Conservation (phyloP, 2,888 invertebrate genomes). For the Sepiola atlantica region DNA sequence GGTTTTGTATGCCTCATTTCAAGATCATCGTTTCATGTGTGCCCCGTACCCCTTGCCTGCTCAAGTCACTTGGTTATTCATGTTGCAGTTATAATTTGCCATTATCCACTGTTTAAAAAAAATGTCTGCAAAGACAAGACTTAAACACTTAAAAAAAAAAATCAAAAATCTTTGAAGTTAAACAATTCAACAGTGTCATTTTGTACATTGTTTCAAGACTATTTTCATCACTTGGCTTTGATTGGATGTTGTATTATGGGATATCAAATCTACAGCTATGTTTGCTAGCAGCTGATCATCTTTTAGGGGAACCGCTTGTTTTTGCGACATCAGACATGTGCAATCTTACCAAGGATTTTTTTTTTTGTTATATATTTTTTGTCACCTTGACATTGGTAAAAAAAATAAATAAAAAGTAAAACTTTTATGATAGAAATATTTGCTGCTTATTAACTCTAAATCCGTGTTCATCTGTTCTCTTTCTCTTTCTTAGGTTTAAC, state of each 20-base stretch:
- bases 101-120: not conserved
- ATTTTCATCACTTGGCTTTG: not conserved
- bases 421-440: not conserved
- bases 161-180: not conserved
- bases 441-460: not conserved
- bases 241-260: not conserved
- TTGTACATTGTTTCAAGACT: not conserved
- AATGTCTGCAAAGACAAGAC: not conserved
- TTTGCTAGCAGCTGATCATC: not conserved
- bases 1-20: not conserved
- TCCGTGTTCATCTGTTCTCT: not conserved
- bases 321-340: not conserved
- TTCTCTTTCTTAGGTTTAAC: not conserved
- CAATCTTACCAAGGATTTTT: not conserved
- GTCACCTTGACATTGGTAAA: not conserved
- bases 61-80: not conserved
- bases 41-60: not conserved
- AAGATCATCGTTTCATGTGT: not conserved
- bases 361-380: not conserved
- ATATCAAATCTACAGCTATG: not conserved
- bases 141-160: not conserved
- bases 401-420: not conserved
- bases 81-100: not conserved
- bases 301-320: not conserved
- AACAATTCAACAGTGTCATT: not conserved